These are phyloP conservation scores for Sylvilagus bachmani DNA, from an alignment of 2,113 vertebrate species.

Conservation along the genomic window DNA sequence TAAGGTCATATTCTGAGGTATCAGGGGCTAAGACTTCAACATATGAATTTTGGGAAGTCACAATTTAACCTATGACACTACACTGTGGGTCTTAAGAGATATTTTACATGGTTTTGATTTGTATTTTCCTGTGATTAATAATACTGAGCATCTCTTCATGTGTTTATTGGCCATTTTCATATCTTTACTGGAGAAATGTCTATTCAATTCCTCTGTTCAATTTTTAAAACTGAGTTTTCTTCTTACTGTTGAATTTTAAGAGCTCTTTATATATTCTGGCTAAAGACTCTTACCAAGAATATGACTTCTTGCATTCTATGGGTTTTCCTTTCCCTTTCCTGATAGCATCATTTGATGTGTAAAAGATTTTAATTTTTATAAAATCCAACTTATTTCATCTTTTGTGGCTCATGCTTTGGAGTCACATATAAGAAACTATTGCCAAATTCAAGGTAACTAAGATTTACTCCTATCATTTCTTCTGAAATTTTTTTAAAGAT, in stretches of 20 bases:
- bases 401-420: neutral
- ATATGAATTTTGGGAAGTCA: neutral
- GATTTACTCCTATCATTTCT: neutral
- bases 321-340: neutral
- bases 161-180: neutral
- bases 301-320: neutral
- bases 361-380: constrained; percentile 19
- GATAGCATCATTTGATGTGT: neutral
- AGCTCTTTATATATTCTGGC: neutral
- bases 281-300: neutral
- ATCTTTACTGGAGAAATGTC: neutral
- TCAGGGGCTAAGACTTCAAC: neutral
- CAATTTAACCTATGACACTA: neutral
- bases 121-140: neutral
- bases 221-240: neutral
- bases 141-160: neutral
- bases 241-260: neutral
- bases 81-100: neutral
- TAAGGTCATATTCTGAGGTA: neutral
- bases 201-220: neutral
- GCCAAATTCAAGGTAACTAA: neutral
- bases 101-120: constrained; percentile 4
- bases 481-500: neutral
- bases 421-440: neutral
- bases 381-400: constrained; percentile 21